Percentiles rank a stretch among this genome's conserved stretches.
Conservation (phyloP, 2,113 vertebrate species). For the Erythrocercus mccallii region DNA sequence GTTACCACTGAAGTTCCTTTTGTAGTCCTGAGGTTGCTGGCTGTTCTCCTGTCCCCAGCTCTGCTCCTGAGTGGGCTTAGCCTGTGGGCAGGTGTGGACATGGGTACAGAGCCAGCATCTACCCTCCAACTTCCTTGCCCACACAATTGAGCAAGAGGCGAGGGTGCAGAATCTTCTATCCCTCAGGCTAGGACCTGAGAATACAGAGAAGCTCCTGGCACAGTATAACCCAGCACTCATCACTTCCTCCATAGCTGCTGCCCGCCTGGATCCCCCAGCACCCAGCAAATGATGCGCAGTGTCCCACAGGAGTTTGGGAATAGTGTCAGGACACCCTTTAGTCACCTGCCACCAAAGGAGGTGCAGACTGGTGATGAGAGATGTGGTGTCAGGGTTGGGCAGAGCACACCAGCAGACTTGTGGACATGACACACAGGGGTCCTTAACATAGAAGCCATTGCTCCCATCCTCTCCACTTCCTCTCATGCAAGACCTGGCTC, state of each 20-base stretch:
- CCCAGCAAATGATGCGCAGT: rapidly evolving
- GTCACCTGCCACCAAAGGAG: not conserved
- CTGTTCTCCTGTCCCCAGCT: not conserved
- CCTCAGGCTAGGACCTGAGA: not conserved
- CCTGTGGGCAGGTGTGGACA: not conserved
- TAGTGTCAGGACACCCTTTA: not conserved
- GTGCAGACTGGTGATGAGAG: not conserved
- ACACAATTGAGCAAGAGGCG: rapidly evolving
- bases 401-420: not conserved
- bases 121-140: not conserved
- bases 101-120: not conserved
- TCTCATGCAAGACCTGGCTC: not conserved
- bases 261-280: not conserved
- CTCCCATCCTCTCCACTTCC: not conserved
- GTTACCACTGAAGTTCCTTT: not conserved
- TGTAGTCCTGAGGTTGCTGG: not conserved
- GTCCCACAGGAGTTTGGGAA: not conserved
- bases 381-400: not conserved
- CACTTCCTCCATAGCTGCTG: not conserved
- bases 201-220: not conserved
- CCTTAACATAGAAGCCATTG: not conserved
- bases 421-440: not conserved
- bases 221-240: not conserved
- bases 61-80: not conserved
- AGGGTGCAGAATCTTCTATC: not conserved